Conservation (phyloP, 2,888 invertebrate species). For the Cinara cedri region DNA sequence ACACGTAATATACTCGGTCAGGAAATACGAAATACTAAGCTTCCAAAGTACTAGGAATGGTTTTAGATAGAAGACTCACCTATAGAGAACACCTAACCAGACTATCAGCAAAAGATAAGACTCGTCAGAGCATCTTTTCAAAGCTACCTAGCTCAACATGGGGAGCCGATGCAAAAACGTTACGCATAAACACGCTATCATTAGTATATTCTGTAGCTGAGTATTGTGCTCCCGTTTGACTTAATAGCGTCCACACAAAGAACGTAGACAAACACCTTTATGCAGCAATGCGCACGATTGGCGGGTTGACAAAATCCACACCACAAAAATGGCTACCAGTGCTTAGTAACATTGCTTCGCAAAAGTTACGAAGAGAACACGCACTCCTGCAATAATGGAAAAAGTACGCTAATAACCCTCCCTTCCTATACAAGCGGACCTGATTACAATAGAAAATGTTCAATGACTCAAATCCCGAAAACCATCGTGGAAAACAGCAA, state of each 20-base stretch:
- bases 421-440: neutral
- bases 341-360: conserved; percentile 35
- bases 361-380: too few relatives aligned
- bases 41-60: too few relatives aligned
- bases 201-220: conserved; percentile 21
- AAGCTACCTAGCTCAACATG: conserved; percentile 26
- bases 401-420: neutral
- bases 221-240: conserved; percentile 20
- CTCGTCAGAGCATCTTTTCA: too few relatives aligned
- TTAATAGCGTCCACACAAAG: conserved; percentile 19
- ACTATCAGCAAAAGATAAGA: too few relatives aligned
- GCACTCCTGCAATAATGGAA: conserved; percentile 6
- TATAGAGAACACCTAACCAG: too few relatives aligned
- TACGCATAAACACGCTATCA: conserved; percentile 19
- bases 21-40: too few relatives aligned
- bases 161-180: conserved; percentile 27
- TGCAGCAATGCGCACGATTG: conserved; percentile 27
- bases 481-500: too few relatives aligned
- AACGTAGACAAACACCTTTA: conserved; percentile 39
- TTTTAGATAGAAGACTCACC: too few relatives aligned
- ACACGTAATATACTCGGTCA: too few relatives aligned
- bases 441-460: neutral
- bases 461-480: conserved; percentile 35
- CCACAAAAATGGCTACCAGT: conserved; percentile 40
- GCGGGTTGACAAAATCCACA: conserved; percentile 27